Base-by-base conservation (phyloP, 2,797 vertebrate species). In the Chaenodraco wilsoni region DNA sequence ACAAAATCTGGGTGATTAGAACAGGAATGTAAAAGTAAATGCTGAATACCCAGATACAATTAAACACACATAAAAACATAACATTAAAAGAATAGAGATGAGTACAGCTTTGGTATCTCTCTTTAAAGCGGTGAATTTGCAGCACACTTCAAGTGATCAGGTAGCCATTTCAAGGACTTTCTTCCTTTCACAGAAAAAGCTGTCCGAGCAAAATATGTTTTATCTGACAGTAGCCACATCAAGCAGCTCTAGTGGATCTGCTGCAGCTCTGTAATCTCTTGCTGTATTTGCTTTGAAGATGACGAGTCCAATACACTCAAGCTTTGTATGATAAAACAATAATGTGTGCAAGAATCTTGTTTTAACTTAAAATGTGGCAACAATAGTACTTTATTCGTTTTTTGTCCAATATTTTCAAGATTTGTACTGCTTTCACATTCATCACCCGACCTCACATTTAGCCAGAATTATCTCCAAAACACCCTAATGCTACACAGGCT, bases 401-500 rank as follows among this genome's bases (percentile, higher is more conserved):
- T 58, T 58, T 19, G n/a, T 12, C 33, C 31, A 58, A 56, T 31
- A 56, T 37, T 27, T 27, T 27, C 27, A 27, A 27, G 27, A 37
- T 37, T 9, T 37, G 6, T 27, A 5, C 27, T 37, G 8, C 21
- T 14, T 66, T 37, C 57, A 45, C 64, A 41, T 51, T 51, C 4
- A 31, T 56, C 17, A 45, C 19, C 14, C 9, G 44, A 43, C 44
- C 44, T 19, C 2, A 54, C 31, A 70, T 8, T 14, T 2, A 68
- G 27, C 49, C 40, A 54, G 45, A 55, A 60, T 78, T 62, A 72
- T 69, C 13, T 46, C 57, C 37, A 33, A 59, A 58, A 65, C 41
- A 46, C 48, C 63, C 65, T 60, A 57, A 69, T 33, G n/a, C 10
- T 66, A 40, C 48, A 2, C 46, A 54, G 1, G 14, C 58, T 41